Evolutionary conservation across 30 jellyfish, hydroid and myxozoan genomes (phyloP).

Genomic region (Sanderia malayensis): DNA sequence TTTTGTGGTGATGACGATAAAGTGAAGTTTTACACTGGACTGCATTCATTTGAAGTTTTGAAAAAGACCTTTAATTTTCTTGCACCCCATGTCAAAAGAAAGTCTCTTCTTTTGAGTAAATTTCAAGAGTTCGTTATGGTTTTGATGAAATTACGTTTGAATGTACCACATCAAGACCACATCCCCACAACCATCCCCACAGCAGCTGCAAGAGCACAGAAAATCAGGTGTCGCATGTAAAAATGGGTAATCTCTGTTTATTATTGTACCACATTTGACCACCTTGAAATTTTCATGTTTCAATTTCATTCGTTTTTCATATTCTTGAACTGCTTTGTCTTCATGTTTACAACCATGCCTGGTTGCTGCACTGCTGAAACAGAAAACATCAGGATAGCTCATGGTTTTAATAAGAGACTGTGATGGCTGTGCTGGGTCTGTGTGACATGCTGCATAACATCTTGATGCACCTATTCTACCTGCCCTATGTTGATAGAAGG

Average conservation of each 20-base stretch:
- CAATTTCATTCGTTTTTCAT: background rate
- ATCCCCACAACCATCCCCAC: conserved; percentile 18
- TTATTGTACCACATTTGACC: background rate
- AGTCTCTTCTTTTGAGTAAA: too few relatives aligned
- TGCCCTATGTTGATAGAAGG: background rate
- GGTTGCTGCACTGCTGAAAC: conserved; percentile 13
- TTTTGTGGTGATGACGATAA: too few relatives aligned
- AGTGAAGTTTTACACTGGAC: too few relatives aligned
- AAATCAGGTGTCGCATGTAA: conserved; percentile 21
- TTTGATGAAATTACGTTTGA: too few relatives aligned
- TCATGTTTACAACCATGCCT: conserved; percentile 34
- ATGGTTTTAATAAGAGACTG: conserved; percentile 3
- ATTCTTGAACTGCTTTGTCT: conserved; percentile 5
- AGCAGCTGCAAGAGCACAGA: background rate
- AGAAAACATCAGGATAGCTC: conserved; percentile 11
- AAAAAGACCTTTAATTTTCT: too few relatives aligned
- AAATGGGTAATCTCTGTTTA: conserved; percentile 1
- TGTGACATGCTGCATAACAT: conserved; percentile 2
- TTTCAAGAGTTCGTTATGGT: too few relatives aligned
- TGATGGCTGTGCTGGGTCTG: conserved; percentile 16
- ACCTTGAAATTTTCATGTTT: conserved; percentile 6
- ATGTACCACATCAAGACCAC: too few relatives aligned
- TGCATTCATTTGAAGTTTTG: too few relatives aligned
- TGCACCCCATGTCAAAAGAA: too few relatives aligned
- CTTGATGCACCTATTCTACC: conserved; percentile 21